A percentile compares a stretch with the other conserved stretches of the same genome.
phyloP scores from a whole-genome alignment of 1,140 invertebrate genomes.

The Dryas iulia region DNA sequence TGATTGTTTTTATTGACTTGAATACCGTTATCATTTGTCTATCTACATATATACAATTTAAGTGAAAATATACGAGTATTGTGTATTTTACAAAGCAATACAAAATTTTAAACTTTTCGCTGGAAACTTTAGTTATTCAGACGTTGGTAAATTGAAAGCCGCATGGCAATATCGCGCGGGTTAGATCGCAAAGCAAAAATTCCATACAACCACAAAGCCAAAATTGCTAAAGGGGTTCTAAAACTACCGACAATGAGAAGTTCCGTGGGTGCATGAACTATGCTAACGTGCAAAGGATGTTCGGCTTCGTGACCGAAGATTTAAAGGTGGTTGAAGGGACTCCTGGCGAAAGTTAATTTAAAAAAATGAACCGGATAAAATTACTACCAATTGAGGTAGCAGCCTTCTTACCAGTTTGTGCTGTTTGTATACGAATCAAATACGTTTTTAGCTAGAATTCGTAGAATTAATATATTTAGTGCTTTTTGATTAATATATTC shows the following conservation, averaged over 20 bases:
- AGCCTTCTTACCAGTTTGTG: too few species aligned
- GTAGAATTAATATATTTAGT: too few species aligned
- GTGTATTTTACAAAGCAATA: neutral
- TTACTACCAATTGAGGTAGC: too few species aligned
- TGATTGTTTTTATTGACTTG: neutral
- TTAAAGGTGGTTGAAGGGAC: neutral
- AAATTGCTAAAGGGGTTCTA: slow-evolving; percentile 48
- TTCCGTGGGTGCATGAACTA: slow-evolving; percentile 47
- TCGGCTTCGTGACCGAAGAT: slow-evolving; percentile 6
- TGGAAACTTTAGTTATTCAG: slow-evolving; percentile 14
- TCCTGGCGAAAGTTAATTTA: too few species aligned
- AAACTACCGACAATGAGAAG: slow-evolving; percentile 51
- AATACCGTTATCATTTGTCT: neutral
- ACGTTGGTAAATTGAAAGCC: slow-evolving; percentile 37
- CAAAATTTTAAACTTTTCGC: slow-evolving; percentile 10
- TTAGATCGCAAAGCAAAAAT: slow-evolving; percentile 53
- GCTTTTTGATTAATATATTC: too few species aligned
- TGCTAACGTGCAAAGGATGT: slow-evolving; percentile 37
- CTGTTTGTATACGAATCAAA: too few species aligned
- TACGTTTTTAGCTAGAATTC: too few species aligned
- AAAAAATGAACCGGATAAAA: too few species aligned
- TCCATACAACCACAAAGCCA: slow-evolving; percentile 48
- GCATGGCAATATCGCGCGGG: slow-evolving; percentile 38
- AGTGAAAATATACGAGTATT: neutral
- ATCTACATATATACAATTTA: neutral